Evolutionary conservation across 2,113 vertebrate species (phyloP).

Genomic region (Podarcis muralis): DNA sequence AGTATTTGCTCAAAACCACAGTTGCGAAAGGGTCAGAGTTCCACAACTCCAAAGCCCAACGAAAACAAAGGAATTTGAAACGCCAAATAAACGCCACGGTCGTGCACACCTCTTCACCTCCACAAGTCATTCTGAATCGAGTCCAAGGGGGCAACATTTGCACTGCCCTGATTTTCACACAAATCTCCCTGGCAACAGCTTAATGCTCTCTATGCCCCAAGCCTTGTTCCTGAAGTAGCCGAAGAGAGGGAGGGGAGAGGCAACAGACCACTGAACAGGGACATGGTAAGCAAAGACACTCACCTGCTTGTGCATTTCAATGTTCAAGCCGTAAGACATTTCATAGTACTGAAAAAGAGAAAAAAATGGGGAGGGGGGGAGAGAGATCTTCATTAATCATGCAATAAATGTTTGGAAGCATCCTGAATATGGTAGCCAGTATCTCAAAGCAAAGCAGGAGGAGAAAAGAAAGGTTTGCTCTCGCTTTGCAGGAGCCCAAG

Average conservation of each 20-base stretch:
- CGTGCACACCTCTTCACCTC: neutral
- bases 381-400: conserved; percentile 37
- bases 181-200: neutral
- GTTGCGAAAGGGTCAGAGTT: neutral
- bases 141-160: too few species aligned
- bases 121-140: neutral
- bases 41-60: neutral
- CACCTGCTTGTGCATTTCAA: conserved; percentile 99
- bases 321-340: conserved; percentile 98
- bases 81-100: neutral
- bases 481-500: conserved; percentile 1
- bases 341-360: conserved; percentile 90
- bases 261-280: neutral
- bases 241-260: conserved; percentile 26
- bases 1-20: neutral
- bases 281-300: conserved; percentile 55
- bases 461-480: neutral
- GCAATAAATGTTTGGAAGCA: conserved; percentile 46
- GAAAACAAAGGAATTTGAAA: too few species aligned
- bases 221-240: neutral
- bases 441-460: neutral
- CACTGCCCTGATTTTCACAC: neutral
- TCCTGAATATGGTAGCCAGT: neutral
- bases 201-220: neutral
- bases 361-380: neutral